Evolutionary conservation across 2,888 invertebrate genomes (phyloP), one percentile per base, ranked within the genome.

Genomic region (Drosophila kambysellisi): DNA sequence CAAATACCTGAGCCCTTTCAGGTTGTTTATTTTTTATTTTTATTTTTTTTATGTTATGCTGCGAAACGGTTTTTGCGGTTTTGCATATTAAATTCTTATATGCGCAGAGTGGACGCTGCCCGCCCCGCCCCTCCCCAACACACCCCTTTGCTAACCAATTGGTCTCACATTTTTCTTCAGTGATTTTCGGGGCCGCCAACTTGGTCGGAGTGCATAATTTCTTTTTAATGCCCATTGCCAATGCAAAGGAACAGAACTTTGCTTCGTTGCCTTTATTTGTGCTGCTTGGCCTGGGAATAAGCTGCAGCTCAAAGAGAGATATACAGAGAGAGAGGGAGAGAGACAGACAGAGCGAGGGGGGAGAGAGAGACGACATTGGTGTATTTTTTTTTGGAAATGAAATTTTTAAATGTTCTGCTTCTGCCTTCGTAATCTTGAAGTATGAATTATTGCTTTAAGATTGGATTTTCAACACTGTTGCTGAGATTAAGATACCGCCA

Each of bases 371-470:
- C 43, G 15, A 57, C 57, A 57, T 15, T 57, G 32, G 70, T 29
- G 70, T 29, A 37, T 9, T 17, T 35, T 17, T 56, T 56, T 56
- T 56, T 37, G 35, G 70, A 73, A 68, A 74, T 77, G 81, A 89
- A 90, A 88, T 88, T 88, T 88, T 88, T 91, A 90, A 90, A 88
- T 91, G 91, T 88, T 91, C 56, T 88, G 90, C 88, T 46, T 46
- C 46, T 89, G 87, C 89, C 89, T 88, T 90, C 91, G 91, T 88
- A 88, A 88, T 91, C 91, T 88, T 86, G 83, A 90, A 89, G 88
- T 91, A 92, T 91, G 92, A 91, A 86, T 91, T 91, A 91, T 92
- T 91, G 83, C 91, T 92, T 91, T 90, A 82, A 92, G 92, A 91
- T 91, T 91, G 92, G 87, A 91, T 92, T 92, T 92, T 92, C 91